Evolutionary conservation across 2,113 vertebrate genomes (phyloP).

Genomic region (Scophthalmus maximus): DNA sequence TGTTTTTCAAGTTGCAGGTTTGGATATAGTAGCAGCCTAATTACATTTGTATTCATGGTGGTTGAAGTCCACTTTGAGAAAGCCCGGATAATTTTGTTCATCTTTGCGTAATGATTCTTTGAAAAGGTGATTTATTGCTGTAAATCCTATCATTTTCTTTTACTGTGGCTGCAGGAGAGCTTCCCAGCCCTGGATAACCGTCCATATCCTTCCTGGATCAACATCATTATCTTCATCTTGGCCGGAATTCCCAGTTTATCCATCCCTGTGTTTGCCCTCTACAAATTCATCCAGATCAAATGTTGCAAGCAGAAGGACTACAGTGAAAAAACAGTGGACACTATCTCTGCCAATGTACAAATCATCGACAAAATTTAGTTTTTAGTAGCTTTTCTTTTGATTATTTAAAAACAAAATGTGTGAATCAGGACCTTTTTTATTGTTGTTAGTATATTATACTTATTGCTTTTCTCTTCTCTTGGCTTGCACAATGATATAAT

Average conservation of each 20-base stretch:
- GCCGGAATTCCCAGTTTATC: constrained; percentile 87
- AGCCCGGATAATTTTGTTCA: not conserved
- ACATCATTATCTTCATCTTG: constrained; percentile 87
- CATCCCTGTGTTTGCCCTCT: constrained; percentile 85
- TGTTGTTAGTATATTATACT: not conserved
- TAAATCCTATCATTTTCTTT: not conserved
- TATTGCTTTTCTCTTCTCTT: not conserved
- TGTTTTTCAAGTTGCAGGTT: too few relatives aligned
- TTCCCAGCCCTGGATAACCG: constrained; percentile 84
- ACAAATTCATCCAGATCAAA: constrained; percentile 80
- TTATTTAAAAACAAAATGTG: constrained; percentile 14
- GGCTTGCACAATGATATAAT: not conserved
- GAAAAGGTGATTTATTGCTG: not conserved
- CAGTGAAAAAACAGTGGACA: constrained; percentile 15
- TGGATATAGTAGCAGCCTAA: not conserved
- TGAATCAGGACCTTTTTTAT: not conserved
- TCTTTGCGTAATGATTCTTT: not conserved
- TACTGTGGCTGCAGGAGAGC: constrained; percentile 68
- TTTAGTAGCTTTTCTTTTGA: constrained; percentile 13
- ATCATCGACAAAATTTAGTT: constrained; percentile 53
- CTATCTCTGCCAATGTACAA: constrained; percentile 72
- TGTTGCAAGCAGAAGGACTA: constrained; percentile 61
- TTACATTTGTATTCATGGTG: not conserved
- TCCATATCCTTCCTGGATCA: constrained; percentile 85
- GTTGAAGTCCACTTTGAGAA: not conserved